Conservation (phyloP, 2,797 vertebrate genomes). For the Platyrinchus mystaceus region DNA sequence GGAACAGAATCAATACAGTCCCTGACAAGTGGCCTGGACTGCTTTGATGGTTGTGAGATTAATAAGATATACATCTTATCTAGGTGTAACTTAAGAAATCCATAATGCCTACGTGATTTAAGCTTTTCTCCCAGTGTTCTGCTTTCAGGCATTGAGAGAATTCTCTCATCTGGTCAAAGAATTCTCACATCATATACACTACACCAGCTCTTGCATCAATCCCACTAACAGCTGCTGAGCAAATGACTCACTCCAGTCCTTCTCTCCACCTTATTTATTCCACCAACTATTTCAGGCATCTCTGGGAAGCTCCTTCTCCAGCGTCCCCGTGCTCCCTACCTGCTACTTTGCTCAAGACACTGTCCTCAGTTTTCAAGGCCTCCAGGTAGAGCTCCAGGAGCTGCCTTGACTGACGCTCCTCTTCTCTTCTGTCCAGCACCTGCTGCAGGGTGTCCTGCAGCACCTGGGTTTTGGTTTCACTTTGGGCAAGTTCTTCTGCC, state of each 20-base stretch:
- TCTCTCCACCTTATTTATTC: not conserved
- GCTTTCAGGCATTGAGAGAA: not conserved
- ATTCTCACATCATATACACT: not conserved
- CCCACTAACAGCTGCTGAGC: not conserved
- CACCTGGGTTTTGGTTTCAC: conserved; percentile 60
- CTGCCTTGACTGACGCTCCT: conserved; percentile 88
- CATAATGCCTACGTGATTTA: not conserved
- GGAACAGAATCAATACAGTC: not conserved
- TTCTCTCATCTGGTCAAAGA: not conserved
- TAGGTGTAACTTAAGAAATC: not conserved
- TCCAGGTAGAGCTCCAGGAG: conserved; percentile 88
- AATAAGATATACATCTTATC: not conserved
- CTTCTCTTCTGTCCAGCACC: conserved; percentile 87
- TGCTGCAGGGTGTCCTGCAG: conserved; percentile 88
- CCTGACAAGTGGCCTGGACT: not conserved
- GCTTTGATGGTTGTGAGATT: not conserved
- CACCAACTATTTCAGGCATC: not conserved
- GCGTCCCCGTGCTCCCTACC: conserved; percentile 56
- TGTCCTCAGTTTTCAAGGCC: conserved; percentile 72
- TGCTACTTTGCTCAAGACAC: conserved; percentile 59
- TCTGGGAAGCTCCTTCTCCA: not conserved
- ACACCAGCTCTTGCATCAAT: not conserved
- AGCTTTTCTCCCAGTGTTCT: not conserved
- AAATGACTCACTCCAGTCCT: not conserved
- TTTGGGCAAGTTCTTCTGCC: conserved; percentile 80